Conservation (phyloP, 1,140 invertebrate species). For the Physella acuta region DNA sequence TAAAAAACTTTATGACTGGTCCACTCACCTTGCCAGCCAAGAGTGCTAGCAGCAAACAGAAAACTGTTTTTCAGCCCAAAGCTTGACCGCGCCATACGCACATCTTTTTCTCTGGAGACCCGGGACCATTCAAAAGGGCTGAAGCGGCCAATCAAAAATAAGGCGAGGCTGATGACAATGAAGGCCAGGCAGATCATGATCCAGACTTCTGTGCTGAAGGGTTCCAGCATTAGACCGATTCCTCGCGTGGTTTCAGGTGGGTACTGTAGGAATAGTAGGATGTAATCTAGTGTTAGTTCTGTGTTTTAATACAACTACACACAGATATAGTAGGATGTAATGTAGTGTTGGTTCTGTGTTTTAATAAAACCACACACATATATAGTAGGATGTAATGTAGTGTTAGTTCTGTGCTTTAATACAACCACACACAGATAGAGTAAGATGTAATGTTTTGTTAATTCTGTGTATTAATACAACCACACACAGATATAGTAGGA, state of each 20-base stretch:
- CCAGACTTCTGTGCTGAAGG: slow-evolving; percentile 27
- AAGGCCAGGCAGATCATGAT: slow-evolving; percentile 27
- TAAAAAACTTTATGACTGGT: not conserved
- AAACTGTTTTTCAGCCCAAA: slow-evolving; percentile 33
- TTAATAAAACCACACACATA: too few species aligned
- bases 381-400: too few species aligned
- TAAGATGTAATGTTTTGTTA: too few species aligned
- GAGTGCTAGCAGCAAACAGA: slow-evolving; percentile 28
- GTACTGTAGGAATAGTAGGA: slow-evolving; percentile 5
- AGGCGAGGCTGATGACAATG: slow-evolving; percentile 26
- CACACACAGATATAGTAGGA: too few species aligned
- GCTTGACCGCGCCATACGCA: slow-evolving; percentile 2
- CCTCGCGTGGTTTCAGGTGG: slow-evolving; percentile 15
- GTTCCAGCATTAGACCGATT: slow-evolving; percentile 23
- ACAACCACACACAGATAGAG: too few species aligned
- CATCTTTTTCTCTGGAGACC: slow-evolving; percentile 19
- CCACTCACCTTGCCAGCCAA: slow-evolving; percentile 28
- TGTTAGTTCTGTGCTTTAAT: too few species aligned
- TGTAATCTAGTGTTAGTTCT: not conserved
- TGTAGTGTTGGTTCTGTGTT: too few species aligned
- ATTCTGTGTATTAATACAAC: too few species aligned
- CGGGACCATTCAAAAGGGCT: slow-evolving; percentile 25
- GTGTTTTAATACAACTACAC: too few species aligned
- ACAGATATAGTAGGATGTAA: too few species aligned
- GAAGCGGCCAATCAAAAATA: slow-evolving; percentile 33